Base-by-base conservation (phyloP, 2,888 invertebrate genomes). In the Parthenolecanium corni region DNA sequence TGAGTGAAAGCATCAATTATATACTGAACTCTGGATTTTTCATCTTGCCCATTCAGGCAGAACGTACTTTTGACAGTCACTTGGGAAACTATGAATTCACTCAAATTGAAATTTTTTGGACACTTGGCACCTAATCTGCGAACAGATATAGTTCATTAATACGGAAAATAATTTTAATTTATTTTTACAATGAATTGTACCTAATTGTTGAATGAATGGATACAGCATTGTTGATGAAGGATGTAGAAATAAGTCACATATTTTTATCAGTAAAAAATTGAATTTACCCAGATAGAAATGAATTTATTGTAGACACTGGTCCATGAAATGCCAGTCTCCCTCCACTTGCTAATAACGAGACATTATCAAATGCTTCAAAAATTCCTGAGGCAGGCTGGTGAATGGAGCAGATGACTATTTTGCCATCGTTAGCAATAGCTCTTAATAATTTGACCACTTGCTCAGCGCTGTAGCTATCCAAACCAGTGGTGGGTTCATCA, bases 401-500 rank as follows among this genome's bases (percentile, higher is more conserved):
- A 21, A 67, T 67, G 5, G 67, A 52, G 24, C 67, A 67, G 2
- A 67, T 25, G 20, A 67, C 62, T 20, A 67, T 64, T 52, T 66
- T 66, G 2, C 66, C 65, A 18, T 49, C 64, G 12, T 57, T 54
- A 11, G 86, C 78, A 36, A 86, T 76, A 67, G 78, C 78, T 24
- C 80, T 77, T 21, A 89, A 74, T 0, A 85, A 82, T 65, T 82
- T 80, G 11, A 91, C 82, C 0, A 94, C 87, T 18, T 83, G 82
- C 65, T 82, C 82, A 0, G 95, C 93, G 71, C 85, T 89, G 73
- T 82, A 93, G 68, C 91, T 90, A 74, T 95, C 95, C 62, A 95
- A 74, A 0, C 94, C 92, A 0, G 91, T 90, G 0, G 94, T 94
- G 0, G 92, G 92, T 72, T 95, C 95, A 71, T 95, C 95, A 72